Percentiles rank a stretch among this genome's conserved stretches.
These are phyloP conservation scores for Lordiphosa andalusiaca DNA, from an alignment of 2,888 invertebrate species.

Conservation along the genomic window DNA sequence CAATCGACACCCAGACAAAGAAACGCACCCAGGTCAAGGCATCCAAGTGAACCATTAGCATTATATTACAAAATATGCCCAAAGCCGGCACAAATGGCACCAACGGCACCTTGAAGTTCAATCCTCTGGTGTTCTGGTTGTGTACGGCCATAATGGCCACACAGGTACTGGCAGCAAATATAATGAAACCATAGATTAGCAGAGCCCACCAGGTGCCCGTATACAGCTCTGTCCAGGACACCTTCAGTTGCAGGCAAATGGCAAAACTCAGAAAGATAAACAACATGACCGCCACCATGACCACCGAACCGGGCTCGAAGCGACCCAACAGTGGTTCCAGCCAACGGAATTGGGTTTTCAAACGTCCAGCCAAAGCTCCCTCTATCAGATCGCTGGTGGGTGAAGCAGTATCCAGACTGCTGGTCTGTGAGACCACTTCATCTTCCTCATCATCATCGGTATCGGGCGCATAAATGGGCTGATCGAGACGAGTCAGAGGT, in stretches of 20 bases:
- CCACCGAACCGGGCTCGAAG: slow-evolving; percentile 89
- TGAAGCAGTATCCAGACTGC: slow-evolving; percentile 83
- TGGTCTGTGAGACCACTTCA: slow-evolving; percentile 83
- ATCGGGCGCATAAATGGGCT: slow-evolving; percentile 81
- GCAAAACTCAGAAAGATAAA: slow-evolving; percentile 86
- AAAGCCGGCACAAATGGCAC: slow-evolving; percentile 89
- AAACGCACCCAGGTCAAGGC: slow-evolving; percentile 91
- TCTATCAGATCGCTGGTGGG: slow-evolving; percentile 82
- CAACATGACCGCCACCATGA: slow-evolving; percentile 86
- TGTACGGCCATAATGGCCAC: slow-evolving; percentile 88
- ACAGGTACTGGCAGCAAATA: slow-evolving; percentile 85
- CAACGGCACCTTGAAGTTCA: slow-evolving; percentile 89
- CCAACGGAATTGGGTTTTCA: slow-evolving; percentile 88
- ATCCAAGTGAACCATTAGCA: slow-evolving; percentile 91
- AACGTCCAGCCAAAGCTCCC: slow-evolving; percentile 86
- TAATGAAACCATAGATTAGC: slow-evolving; percentile 83
- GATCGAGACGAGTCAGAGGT: slow-evolving; percentile 81
- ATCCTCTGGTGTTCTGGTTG: slow-evolving; percentile 86
- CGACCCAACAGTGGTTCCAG: slow-evolving; percentile 87
- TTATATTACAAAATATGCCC: slow-evolving; percentile 90
- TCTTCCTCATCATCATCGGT: slow-evolving; percentile 83
- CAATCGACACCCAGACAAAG: slow-evolving; percentile 91
- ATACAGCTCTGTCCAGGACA: slow-evolving; percentile 83
- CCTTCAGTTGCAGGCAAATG: slow-evolving; percentile 85
- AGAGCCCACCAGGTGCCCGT: slow-evolving; percentile 86